Conservation (phyloP, 2,797 vertebrate genomes). For the Rhyacichthys aspro region DNA sequence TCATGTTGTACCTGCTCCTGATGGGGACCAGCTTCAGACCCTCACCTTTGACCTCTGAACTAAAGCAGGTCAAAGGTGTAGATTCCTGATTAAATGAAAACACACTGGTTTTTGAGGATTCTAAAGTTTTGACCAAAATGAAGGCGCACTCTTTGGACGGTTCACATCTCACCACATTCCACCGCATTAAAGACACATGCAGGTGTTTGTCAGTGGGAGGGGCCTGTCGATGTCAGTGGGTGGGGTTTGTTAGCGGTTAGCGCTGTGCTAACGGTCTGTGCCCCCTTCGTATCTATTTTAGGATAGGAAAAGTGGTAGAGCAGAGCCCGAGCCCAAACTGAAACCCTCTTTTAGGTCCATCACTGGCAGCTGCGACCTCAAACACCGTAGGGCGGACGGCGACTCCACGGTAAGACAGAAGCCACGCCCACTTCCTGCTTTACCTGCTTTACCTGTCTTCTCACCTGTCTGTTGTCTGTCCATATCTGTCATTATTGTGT, state of each 20-base stretch:
- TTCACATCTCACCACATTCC: not conserved
- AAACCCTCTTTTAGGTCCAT: conserved; percentile 99
- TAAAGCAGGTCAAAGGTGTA: no score
- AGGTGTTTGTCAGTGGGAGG: conserved; percentile 1
- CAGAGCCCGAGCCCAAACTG: conserved; percentile 96
- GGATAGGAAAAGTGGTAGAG: conserved; percentile 99
- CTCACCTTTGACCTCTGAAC: no score
- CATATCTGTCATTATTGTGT: not conserved
- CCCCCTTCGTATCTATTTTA: conserved; percentile 89
- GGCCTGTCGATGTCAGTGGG: not conserved
- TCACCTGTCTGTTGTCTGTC: conserved; percentile 1
- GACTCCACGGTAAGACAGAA: conserved; percentile 94
- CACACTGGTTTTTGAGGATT: no score
- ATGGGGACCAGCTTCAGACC: no score
- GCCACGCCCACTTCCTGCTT: conserved; percentile 57
- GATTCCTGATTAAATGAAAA: no score
- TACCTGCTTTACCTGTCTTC: conserved; percentile 11
- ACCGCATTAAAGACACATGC: conserved; percentile 6
- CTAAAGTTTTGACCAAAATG: not conserved
- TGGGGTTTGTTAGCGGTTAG: conserved; percentile 4
- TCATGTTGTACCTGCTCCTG: no score
- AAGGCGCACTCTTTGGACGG: conserved; percentile 4
- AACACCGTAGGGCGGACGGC: conserved; percentile 96
- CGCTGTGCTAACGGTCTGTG: conserved; percentile 59
- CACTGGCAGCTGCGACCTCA: conserved; percentile 97